A percentile compares a stretch with the other conserved stretches of the same genome.
Conservation (phyloP, 2,797 vertebrate species). For the Schizothorax lantsangensis region DNA sequence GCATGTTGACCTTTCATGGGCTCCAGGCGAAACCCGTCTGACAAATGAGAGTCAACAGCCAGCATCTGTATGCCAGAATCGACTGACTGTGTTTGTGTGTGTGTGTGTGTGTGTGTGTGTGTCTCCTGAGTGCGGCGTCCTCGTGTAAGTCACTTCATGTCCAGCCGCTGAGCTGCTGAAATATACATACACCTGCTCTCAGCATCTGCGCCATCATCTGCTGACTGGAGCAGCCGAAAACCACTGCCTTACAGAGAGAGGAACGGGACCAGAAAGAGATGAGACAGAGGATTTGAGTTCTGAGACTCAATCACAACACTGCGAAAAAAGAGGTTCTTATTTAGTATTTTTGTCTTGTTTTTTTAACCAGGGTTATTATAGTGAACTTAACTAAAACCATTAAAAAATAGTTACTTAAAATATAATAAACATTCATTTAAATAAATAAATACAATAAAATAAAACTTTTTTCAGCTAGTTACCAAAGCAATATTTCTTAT, state of each 20-base stretch:
- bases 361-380: neutral
- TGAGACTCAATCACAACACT: too few relatives aligned
- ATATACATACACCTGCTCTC: slow-evolving; percentile 60
- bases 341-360: neutral
- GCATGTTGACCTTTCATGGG: slow-evolving; percentile 61
- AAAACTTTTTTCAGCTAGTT: neutral
- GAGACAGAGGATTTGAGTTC: neutral
- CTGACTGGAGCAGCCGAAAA: slow-evolving; percentile 3
- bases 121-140: neutral
- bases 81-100: slow-evolving; percentile 27
- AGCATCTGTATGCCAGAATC: slow-evolving; percentile 61
- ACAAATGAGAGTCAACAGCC: slow-evolving; percentile 67
- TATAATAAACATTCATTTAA: neutral
- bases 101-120: neutral
- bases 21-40: slow-evolving; percentile 60
- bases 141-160: slow-evolving; percentile 33
- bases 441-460: neutral
- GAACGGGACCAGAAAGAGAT: neutral
- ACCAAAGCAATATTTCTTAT: neutral
- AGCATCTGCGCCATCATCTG: slow-evolving; percentile 41
- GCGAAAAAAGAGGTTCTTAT: neutral
- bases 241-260: neutral
- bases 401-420: neutral
- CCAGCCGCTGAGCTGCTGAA: slow-evolving; percentile 56
- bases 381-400: neutral